Evolutionary conservation across 2,888 invertebrate species (phyloP), one percentile per base, ranked within the genome.

Genomic region (Fragum whitleyi): DNA sequence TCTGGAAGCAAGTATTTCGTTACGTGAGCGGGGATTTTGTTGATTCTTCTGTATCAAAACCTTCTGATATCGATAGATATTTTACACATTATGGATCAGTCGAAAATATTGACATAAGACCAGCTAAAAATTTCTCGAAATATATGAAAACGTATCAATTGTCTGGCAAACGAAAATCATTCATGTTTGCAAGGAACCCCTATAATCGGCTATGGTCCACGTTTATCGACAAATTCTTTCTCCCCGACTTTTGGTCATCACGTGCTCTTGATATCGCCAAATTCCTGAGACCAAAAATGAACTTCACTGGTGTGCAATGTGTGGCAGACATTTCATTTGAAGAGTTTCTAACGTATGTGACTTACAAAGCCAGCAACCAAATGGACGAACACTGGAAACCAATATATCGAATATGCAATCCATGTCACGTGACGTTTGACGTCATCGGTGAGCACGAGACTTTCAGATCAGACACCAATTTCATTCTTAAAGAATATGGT

Each of bases 121-220:
- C 16, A 14, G 51, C 80, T 19, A 7, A 59, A 21, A 65, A 75
- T 51, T 65, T 68, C 0, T 39, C 51, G 0, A 74, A 32, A 32
- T 29, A 51, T 19, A 59, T 81, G 61, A 36, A 3, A 36, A 36
- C 9, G 3, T 36, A 36, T 36, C n/a, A n/a, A n/a, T n/a, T n/a
- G n/a, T n/a, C n/a, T n/a, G n/a, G n/a, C n/a, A n/a, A n/a, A 73
- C 61, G 0, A 74, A 69, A 0, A 55, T 75, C 11, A 3, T 87
- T 87, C 61, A 86, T 88, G 83, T 84, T 86, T 73, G 67, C 82
- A 16, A 62, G 87, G 9, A 78, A 87, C n/a, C 88, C 88, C 1
- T 88, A 86, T 59, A 11, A 68, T 2, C 80, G 87, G 11, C 62
- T 88, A n/a, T 87, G 87, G 86, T 79, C 86, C 11, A 85, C 86